Base-by-base conservation (phyloP, 1,140 invertebrate species). In the Pollicipes pollicipes region DNA sequence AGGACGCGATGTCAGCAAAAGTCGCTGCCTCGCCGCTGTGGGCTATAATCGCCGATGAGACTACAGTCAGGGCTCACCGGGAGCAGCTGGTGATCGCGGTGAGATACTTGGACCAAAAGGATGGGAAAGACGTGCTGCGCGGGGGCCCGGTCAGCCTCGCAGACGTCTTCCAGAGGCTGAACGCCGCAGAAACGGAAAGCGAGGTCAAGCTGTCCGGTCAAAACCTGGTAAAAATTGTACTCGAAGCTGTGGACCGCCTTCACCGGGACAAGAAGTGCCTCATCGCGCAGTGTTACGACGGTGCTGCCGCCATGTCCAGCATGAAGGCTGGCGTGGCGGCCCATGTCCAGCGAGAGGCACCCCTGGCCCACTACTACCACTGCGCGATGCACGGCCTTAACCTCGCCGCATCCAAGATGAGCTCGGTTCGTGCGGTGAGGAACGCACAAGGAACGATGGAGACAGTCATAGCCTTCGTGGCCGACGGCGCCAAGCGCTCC, bases 371-470 rank as follows among this genome's bases (percentile, higher is more conserved):
- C 69, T 69, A 69, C 69, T 66, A 13, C 69, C 69, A 69, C 31
- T 69, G 69, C 26, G 69, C 69, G 1, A 69, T 69, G 69, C 69
- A 69, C 69, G 69, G 29, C 28, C 69, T 69, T 6, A 69, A 69
- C 31, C 69, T 69, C 29, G 69, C 69, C 17, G 21, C 69, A 17
- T 69, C 69, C 13, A 30, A 17, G 28, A 35, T 69, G 31, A 66
- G 69, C 16, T 16, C 28, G 8, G 69, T 69, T 13, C 45, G 45
- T 10, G 45, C 45, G 45, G 45, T 58, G 45, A 58, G 24, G 45
- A 58, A 58, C 45, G 6, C 45, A 2, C 45, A 58, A 21, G 45
- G 17, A 21, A 58, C 45, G 45, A 58, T 58, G 45, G 45, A 58
- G 45, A 58, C 45, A 10, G 45, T 58, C 2, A 24, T 58, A 6